Base-by-base conservation (phyloP, 1,140 invertebrate genomes). In the Cheumatopsyche charites region DNA sequence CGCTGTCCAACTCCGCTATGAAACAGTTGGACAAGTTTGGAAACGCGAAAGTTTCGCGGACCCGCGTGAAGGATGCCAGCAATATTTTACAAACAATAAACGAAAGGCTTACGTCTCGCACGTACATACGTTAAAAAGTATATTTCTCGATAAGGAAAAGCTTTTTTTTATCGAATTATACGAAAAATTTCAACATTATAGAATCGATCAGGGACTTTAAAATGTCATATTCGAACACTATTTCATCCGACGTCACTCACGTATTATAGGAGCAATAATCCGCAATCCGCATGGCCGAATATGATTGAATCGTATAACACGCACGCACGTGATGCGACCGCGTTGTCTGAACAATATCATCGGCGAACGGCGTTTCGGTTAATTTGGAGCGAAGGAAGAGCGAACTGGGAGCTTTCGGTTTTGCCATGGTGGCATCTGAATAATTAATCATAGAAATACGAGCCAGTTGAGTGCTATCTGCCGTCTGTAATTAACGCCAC, bases 391-490 rank as follows among this genome's bases (percentile, higher is more conserved):
- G 47, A 19, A 15, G 47, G 19, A 52, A 52, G 47, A 52, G 29
- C 29, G 29, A 9, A 19, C 19, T 6, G 47, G 47, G 19, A 52
- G 47, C 47, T 52, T 52, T 52, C 47, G n/a, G 47, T 52, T 52
- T 19, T 15, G n/a, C n/a, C 19, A 15, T 6, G 47, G n/a, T 15
- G 36, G 25, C 62, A n/a, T n/a, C 41, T 65, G 62, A 65, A 65
- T 65, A 65, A 65, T 65, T 65, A 65, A 65, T 65, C 62, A 65
- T 36, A 65, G 62, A 65, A 65, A 65, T 65, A 65, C 62, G 62
- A 65, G 26, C 29, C 62, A 12, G 4, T 36, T 15, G 29, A 65
- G 62, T 65, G 62, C 41, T 65, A 26, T 65, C 62, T 43, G 41
- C 29, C 62, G 43, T 42, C 41, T 42, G 25, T 65, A 65, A 65